phyloP scores from a whole-genome alignment of 2,888 invertebrate species.

The Mesoligia furuncula region DNA sequence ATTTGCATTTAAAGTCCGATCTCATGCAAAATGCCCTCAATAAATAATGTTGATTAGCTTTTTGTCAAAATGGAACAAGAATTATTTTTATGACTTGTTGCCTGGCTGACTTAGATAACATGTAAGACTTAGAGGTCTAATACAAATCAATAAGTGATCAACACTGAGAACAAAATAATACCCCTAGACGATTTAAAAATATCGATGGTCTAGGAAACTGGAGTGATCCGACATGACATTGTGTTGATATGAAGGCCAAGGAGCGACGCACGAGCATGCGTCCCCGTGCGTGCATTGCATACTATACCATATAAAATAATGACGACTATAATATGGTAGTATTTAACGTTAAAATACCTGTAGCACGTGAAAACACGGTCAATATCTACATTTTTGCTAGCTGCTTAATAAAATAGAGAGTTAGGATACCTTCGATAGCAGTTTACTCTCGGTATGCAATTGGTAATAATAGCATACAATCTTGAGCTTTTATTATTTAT shows the following conservation, averaged over 20 bases:
- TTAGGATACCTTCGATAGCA: constrained; percentile 8
- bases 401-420: constrained; percentile 21
- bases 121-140: constrained; percentile 9
- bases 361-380: constrained; percentile 28
- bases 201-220: constrained; percentile 62
- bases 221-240: constrained; percentile 69
- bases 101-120: neutral
- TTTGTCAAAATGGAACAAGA: constrained; percentile 30
- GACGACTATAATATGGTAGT: constrained; percentile 49
- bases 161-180: neutral
- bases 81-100: constrained; percentile 23
- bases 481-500: constrained; percentile 26
- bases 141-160: constrained; percentile 10
- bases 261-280: constrained; percentile 70
- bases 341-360: constrained; percentile 43
- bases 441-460: constrained; percentile 32
- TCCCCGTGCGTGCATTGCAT: constrained; percentile 75
- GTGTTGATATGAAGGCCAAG: constrained; percentile 75
- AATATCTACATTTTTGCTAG: constrained; percentile 38
- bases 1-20: constrained; percentile 37
- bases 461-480: constrained; percentile 6
- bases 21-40: constrained; percentile 29
- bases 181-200: neutral
- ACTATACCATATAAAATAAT: constrained; percentile 42
- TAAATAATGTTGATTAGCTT: constrained; percentile 49